A percentile compares a stretch with the other conserved stretches of the same genome.
Conservation (phyloP, 2,113 vertebrate species). For the Anser brachyrhynchus region DNA sequence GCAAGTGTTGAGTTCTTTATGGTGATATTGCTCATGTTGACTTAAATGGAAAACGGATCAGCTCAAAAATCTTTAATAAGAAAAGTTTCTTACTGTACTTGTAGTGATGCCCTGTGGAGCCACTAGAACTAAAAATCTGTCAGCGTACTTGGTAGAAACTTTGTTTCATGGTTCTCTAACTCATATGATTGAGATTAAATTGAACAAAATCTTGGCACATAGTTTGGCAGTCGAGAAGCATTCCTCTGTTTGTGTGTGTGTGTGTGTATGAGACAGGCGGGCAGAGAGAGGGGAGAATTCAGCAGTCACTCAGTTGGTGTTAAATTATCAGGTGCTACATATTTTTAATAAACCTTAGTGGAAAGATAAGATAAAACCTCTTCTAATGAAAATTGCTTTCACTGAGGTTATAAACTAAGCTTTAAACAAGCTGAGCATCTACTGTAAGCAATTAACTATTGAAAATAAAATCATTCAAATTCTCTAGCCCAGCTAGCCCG, state of each 20-base stretch:
- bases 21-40: constrained; percentile 31
- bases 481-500: neutral
- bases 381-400: neutral
- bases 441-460: neutral
- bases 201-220: constrained; percentile 57
- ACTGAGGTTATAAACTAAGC: neutral
- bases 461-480: neutral
- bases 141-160: constrained; percentile 47
- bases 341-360: constrained; percentile 49
- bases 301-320: constrained; percentile 2
- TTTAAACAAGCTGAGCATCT: neutral
- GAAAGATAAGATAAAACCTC: constrained; percentile 30
- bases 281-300: constrained; percentile 3
- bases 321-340: constrained; percentile 64
- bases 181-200: constrained; percentile 65
- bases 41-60: constrained; percentile 47
- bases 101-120: constrained; percentile 45
- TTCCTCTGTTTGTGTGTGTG: constrained; percentile 21
- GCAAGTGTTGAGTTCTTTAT: constrained; percentile 47
- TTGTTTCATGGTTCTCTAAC: constrained; percentile 51
- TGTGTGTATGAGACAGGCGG: neutral
- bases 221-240: constrained; percentile 47
- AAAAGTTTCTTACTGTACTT: neutral
- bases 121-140: constrained; percentile 47
- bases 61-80: constrained; percentile 52